Evolutionary conservation across 2,113 vertebrate species (phyloP).

Genomic region (Neoarius graeffei): DNA sequence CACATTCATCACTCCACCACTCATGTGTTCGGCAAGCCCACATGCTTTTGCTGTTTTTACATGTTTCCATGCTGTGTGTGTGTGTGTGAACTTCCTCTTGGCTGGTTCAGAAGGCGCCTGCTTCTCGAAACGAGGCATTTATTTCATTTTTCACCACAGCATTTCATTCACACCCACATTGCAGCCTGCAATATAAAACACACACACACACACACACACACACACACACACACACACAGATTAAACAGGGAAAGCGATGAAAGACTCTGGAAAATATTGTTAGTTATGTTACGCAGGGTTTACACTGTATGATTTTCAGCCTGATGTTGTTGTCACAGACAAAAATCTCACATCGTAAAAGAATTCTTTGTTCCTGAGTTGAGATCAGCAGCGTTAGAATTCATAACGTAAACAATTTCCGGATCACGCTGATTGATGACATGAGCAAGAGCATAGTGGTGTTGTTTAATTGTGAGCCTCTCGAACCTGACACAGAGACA

Average conservation of each 20-base stretch:
- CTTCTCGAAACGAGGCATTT: constrained; percentile 45
- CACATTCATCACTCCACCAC: constrained; percentile 64
- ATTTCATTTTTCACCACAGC: not conserved
- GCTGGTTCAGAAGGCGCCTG: constrained; percentile 10
- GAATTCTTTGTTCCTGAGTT: not conserved
- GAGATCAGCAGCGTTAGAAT: not conserved
- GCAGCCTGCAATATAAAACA: not conserved
- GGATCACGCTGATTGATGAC: too few relatives aligned
- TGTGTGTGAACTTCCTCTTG: not conserved
- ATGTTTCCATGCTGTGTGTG: constrained; percentile 54
- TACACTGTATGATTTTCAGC: too few relatives aligned
- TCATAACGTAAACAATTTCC: not conserved
- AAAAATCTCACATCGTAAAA: not conserved
- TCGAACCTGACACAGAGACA: too few relatives aligned
- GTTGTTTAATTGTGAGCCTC: too few relatives aligned
- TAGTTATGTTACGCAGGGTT: too few relatives aligned
- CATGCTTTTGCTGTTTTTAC: constrained; percentile 57
- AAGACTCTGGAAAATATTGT: not conserved
- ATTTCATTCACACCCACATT: constrained; percentile 21
- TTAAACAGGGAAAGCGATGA: not conserved
- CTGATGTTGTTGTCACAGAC: not conserved
- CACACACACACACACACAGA: not conserved
- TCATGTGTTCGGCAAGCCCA: constrained; percentile 58
- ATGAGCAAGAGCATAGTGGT: too few relatives aligned
- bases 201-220: not conserved